Percentiles rank a stretch among this genome's conserved stretches.
These are phyloP conservation scores for Emys orbicularis DNA, from an alignment of 2,797 vertebrate genomes.

Conservation along the genomic window DNA sequence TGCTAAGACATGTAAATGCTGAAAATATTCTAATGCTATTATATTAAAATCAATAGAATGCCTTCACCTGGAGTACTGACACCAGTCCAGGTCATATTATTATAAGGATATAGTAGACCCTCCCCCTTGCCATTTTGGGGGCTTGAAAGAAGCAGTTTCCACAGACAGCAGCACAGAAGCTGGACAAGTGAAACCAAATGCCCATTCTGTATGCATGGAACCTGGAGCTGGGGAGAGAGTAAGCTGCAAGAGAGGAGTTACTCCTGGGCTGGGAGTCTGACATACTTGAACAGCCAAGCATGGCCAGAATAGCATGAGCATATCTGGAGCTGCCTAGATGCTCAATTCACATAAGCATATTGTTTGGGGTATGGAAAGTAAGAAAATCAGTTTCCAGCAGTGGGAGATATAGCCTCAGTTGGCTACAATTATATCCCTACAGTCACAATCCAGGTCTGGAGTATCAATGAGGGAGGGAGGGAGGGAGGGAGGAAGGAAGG, in stretches of 20 bases:
- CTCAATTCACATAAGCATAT: background rate
- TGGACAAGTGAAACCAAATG: background rate
- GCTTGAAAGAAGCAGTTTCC: background rate
- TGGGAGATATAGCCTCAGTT: background rate
- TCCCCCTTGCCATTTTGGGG: background rate
- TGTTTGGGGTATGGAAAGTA: background rate
- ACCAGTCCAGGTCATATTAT: background rate
- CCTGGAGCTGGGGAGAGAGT: background rate
- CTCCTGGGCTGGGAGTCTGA: background rate
- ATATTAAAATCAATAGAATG: background rate
- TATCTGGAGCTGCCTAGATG: background rate
- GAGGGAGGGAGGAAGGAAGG: background rate
- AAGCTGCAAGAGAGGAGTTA: background rate
- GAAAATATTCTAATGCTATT: background rate
- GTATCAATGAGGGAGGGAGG: accelerated
- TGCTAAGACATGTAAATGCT: background rate
- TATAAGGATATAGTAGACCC: background rate
- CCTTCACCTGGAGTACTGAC: background rate
- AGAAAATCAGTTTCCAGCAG: background rate
- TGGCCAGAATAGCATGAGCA: background rate
- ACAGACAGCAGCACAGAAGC: background rate
- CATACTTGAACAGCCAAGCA: background rate
- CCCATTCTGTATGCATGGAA: background rate
- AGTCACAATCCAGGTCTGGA: background rate
- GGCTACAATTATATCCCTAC: background rate